These are phyloP conservation scores for Eilema caniola DNA, from an alignment of 2,888 invertebrate species.

Conservation along the genomic window DNA sequence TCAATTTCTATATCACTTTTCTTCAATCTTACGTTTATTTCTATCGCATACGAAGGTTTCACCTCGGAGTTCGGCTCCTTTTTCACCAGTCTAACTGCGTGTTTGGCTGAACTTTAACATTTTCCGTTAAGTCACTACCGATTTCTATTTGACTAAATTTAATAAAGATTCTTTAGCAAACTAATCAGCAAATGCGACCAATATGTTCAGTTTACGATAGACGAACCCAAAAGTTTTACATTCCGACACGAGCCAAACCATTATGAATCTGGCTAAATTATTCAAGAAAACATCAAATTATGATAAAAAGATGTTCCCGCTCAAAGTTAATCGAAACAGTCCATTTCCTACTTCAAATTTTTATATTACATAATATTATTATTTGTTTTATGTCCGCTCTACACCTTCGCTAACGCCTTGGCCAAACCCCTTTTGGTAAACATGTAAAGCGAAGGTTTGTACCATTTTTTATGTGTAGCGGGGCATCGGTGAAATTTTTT, in stretches of 20 bases:
- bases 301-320: conserved; percentile 35
- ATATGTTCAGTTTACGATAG: not conserved
- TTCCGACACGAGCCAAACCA: not conserved
- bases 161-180: not conserved
- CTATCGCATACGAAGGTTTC: too few species aligned
- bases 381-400: not conserved
- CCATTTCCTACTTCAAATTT: conserved; percentile 9
- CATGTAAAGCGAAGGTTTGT: too few species aligned
- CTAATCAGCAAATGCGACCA: not conserved
- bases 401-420: too few species aligned
- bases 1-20: too few species aligned
- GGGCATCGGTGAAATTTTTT: too few species aligned
- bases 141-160: not conserved
- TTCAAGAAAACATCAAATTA: conserved; percentile 38
- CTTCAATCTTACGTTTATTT: too few species aligned
- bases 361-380: conserved; percentile 2
- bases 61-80: too few species aligned
- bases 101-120: too few species aligned
- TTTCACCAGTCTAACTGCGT: too few species aligned
- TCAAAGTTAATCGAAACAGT: conserved; percentile 29
- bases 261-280: conserved; percentile 25
- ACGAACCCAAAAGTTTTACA: conserved; percentile 6
- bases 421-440: too few species aligned
- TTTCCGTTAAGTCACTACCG: too few species aligned
- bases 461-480: too few species aligned